Conservation (phyloP, 2,888 invertebrate species). For the Mythimna lalbum region DNA sequence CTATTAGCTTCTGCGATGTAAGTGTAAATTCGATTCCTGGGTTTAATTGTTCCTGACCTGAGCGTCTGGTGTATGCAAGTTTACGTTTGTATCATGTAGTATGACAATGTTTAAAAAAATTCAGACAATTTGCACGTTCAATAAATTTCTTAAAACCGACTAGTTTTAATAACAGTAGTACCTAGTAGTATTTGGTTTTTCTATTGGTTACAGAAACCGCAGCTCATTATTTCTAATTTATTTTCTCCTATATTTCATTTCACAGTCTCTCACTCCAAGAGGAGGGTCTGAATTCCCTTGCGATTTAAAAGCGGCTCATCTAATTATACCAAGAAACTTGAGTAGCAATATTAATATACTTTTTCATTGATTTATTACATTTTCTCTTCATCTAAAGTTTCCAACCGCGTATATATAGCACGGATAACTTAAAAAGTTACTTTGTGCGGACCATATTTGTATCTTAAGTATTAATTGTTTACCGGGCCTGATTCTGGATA, state of each 20-base stretch:
- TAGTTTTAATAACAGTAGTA: no score
- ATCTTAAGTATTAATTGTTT: background rate
- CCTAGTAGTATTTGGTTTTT: no score
- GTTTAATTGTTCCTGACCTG: no score
- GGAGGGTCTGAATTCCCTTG: background rate
- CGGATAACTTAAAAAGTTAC: constrained; percentile 41
- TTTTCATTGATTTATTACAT: constrained; percentile 49
- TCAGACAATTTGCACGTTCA: no score
- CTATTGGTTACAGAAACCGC: no score
- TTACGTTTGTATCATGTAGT: no score
- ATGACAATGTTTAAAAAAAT: no score
- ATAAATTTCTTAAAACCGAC: no score
- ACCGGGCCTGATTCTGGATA: no score
- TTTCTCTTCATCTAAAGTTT: constrained; percentile 30
- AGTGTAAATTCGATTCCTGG: no score
- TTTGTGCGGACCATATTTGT: constrained; percentile 4
- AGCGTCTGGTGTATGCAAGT: no score
- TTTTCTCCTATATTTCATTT: background rate
- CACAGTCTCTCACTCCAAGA: background rate
- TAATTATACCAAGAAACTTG: constrained; percentile 25
- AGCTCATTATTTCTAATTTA: background rate
- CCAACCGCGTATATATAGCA: constrained; percentile 13
- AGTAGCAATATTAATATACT: constrained; percentile 31
- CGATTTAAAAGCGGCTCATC: constrained; percentile 12
- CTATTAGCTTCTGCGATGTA: no score